Base-by-base conservation (phyloP, 1,140 invertebrate species). In the Drosophila santomea region DNA sequence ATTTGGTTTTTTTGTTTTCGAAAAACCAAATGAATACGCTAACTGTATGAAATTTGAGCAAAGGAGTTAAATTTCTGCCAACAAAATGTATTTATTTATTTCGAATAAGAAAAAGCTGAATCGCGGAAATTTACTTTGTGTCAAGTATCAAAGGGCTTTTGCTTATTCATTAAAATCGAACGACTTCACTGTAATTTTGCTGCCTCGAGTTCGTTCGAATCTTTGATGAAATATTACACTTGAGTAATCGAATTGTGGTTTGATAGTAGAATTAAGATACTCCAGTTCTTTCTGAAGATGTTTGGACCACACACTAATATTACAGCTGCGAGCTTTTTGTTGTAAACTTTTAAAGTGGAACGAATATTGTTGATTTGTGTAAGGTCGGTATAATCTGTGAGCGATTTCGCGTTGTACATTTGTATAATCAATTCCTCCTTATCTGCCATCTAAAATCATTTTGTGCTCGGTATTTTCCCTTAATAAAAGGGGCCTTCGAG, bases 341-440 rank as follows among this genome's bases (percentile, higher is more conserved):
- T 8, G 10, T 7, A 32, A 32, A 32, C 28, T 8, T 32, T 11
- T 15, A 23, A 17, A 51, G 28, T 35, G 1, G 10, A 7, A 17
- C 12, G 15, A 12, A 12, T 48, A 7, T 8, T 20, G 14, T 11
- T 1, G 2, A n/a, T n/a, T 3, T 7, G 5, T 17, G 15, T 36
- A 36, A 17, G 15, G 14, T n/a, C 25, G 2, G 20, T 6, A 6
- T 2, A 6, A 6, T 47, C 4, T 32, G 8, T 20, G 6, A 15
- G 8, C 8, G 0, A 32, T n/a, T 50, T n/a, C 7, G 8, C 15
- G 35, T 14, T 51, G 64, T 44, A n/a, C 64, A 44, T 45, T 68
- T 68, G 64, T 66, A 66, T 66, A 68, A 68, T 68, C 61, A 68
- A 68, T 66, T 66, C 10, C 35, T 25, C 41, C 28, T 38, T 54